Base-by-base conservation (phyloP, 2,113 vertebrate species). In the Manacus vitellinus region DNA sequence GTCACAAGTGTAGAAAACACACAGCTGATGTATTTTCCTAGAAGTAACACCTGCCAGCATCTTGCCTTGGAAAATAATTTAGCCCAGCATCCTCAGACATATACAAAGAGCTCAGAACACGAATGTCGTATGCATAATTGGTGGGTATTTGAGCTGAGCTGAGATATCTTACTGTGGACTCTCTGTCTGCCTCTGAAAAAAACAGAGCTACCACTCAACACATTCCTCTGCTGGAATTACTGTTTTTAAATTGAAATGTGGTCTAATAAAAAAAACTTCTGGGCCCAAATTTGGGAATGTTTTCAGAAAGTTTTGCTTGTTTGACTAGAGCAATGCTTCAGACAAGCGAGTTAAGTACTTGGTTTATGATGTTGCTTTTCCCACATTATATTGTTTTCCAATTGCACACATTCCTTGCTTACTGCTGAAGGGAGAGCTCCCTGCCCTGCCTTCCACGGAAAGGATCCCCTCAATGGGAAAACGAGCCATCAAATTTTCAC, bases 41-140 rank as follows among this genome's bases (percentile, higher is more conserved):
- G 23, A 58, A 30, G 35, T 21, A 14, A 51, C 25, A 31, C 5
- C 8, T 30, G 35, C 16, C 11, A 63, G 8, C 2, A 0, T 67
- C 74, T 80, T 62, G 15, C 14, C 52, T 62, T 22, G 5, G 35
- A 20, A 21, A 37, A 31, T 41, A 62, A 85, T 30, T 74, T 63
- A 86, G 10, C 28, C 7, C 55, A 51, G 39, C 9, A 33, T 8
- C 5, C 43, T 77, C 3, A 3, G 10, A 19, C 10, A 35, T 43
- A 46, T 4, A 41, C 6, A 88, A 85, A 70, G 14, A 21, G 7
- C 14, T 80, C n/a, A 58, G 43, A 61, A 88, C 85, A 62, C 10
- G 19, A 35, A 21, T 11, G 3, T 14, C 10, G 33, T 18, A 23
- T 44, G 28, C 23, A 43, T 24, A 12, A 17, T 9, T 1, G 1